Conservation (phyloP, 2,797 vertebrate genomes). For the Pterois miles region DNA sequence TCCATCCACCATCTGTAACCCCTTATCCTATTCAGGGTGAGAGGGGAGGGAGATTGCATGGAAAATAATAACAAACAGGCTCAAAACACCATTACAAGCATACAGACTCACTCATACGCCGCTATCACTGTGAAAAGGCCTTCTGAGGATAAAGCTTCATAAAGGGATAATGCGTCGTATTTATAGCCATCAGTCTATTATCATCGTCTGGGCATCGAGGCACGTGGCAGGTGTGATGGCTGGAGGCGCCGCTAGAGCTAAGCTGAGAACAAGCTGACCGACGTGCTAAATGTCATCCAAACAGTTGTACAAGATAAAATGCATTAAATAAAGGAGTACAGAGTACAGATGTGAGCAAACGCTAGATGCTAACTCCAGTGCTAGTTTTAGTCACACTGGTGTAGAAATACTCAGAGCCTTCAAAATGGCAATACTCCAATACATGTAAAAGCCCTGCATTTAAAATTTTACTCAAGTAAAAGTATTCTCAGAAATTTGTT, state of each 20-base stretch:
- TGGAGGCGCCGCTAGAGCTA: neutral
- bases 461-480: neutral
- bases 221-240: slow-evolving; percentile 37
- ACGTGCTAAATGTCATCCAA: neutral
- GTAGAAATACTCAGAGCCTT: neutral
- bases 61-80: neutral
- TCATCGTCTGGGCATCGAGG: slow-evolving; percentile 9
- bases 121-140: neutral
- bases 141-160: neutral
- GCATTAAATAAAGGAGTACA: neutral
- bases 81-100: neutral
- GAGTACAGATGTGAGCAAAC: neutral
- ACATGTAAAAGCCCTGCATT: neutral
- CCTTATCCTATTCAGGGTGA: too few relatives aligned
- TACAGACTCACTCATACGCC: neutral
- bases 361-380: neutral
- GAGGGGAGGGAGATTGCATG: too few relatives aligned
- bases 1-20: too few relatives aligned
- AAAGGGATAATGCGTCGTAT: neutral
- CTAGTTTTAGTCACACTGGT: neutral
- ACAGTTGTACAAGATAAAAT: neutral
- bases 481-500: neutral
- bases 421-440: neutral
- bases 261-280: slow-evolving; percentile 37
- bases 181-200: slow-evolving; percentile 17